These are phyloP conservation scores for Glaucomys volans DNA, from an alignment of 2,113 vertebrate genomes.

Conservation along the genomic window DNA sequence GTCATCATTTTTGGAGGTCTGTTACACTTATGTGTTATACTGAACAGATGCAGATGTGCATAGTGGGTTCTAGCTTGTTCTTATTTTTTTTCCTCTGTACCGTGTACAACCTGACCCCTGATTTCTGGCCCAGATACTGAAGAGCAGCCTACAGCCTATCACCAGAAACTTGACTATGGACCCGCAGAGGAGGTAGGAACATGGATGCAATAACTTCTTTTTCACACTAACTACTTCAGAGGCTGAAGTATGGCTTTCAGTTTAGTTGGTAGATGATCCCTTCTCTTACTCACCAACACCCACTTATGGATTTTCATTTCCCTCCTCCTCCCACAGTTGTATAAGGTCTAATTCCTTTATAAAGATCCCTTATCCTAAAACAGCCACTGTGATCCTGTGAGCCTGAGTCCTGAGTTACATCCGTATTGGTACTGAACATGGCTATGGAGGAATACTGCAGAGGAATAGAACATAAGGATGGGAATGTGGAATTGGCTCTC, in stretches of 20 bases:
- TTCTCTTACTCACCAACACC: background rate
- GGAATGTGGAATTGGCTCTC: no score
- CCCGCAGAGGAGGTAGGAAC: background rate
- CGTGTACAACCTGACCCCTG: background rate
- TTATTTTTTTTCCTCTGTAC: background rate
- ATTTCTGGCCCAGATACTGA: background rate
- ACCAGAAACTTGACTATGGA: background rate
- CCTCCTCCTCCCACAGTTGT: no score
- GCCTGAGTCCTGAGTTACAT: no score
- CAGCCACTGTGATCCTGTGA: no score
- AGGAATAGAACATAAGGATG: no score
- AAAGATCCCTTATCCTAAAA: no score
- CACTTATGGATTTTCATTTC: no score
- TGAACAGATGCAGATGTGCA: background rate
- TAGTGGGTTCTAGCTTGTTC: background rate
- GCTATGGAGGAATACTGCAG: no score
- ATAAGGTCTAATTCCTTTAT: no score
- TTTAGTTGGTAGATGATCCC: background rate
- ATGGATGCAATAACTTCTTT: background rate
- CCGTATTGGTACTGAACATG: no score
- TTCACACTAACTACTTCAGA: background rate
- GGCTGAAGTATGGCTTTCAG: background rate
- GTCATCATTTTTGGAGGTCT: background rate
- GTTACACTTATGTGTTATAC: background rate
- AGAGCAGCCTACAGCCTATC: background rate